Evolutionary conservation across 23 tunicate species (phyloP).

Genomic region (Aplidium turbinatum): DNA sequence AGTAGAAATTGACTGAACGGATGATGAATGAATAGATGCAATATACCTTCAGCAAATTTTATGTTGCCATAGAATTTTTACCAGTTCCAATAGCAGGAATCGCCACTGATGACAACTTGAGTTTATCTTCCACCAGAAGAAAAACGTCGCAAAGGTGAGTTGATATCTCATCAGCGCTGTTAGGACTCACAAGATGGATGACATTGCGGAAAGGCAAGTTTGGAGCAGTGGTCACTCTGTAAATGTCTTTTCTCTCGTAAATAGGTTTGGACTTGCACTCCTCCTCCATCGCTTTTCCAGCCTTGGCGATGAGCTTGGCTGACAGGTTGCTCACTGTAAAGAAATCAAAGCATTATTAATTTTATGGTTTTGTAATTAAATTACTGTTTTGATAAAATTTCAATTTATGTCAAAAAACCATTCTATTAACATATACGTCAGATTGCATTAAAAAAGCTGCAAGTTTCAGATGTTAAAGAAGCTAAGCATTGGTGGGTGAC

Average conservation of each 20-base stretch:
- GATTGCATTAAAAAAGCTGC: too few relatives aligned
- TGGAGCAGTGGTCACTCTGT: constrained; percentile 16
- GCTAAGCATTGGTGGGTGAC: too few relatives aligned
- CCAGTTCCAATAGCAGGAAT: constrained; percentile 31
- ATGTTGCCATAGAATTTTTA: too few relatives aligned
- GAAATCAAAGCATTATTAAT: too few relatives aligned
- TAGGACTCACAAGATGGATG: constrained; percentile 13
- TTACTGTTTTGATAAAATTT: background rate
- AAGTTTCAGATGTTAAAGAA: too few relatives aligned
- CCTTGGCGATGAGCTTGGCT: background rate
- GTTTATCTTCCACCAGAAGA: background rate
- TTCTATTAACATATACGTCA: too few relatives aligned
- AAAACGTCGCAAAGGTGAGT: background rate
- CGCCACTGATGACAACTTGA: background rate
- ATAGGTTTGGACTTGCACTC: constrained; percentile 2
- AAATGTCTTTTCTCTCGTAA: background rate
- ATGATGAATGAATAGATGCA: too few relatives aligned
- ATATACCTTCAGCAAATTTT: too few relatives aligned
- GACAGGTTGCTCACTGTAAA: constrained; percentile 25
- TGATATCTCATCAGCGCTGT: background rate
- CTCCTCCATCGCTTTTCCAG: background rate
- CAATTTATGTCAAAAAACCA: too few relatives aligned
- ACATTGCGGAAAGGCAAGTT: constrained; percentile 7
- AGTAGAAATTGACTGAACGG: too few relatives aligned
- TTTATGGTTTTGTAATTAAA: too few relatives aligned